Base-by-base conservation (phyloP, 2,888 invertebrate genomes). In the Gryllus longicercus region DNA sequence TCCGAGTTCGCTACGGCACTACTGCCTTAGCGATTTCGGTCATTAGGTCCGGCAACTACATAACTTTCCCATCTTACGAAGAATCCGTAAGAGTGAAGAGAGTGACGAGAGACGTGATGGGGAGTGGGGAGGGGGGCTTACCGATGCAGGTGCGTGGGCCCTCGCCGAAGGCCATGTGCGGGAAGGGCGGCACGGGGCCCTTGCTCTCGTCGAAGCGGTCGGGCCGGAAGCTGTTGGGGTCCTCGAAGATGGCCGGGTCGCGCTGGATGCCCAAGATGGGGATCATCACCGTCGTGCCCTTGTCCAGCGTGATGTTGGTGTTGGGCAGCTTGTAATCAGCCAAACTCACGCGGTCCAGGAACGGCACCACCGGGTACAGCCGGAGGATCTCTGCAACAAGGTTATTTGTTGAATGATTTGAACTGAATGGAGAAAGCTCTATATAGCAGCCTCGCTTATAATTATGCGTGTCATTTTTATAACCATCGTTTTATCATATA, bases 311-410 rank as follows among this genome's bases (percentile, higher is more conserved):
- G n/a, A 63, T 63, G 63, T 63, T 16, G 14, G 78, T n/a, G 78
- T 18, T n/a, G 2, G 78, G 86, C 11, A 87, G 78, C 76, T 86
- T 85, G 74, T 80, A 80, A 1, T 74, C 79, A 12, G 38, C 74
- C 18, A 23, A 25, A 51, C 86, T 86, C 3, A 84, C 50, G 23
- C 87, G 84, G 78, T 87, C 87, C 0, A 84, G 75, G 2, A 84
- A 77, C 0, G 83, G 18, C 0, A 77, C 49, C 2, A 77, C 11
- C 3, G 79, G 79, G 50, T 75, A 79, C 14, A 49, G 25, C 49
- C 79, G 75, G 16, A 79, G 23, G 11, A 25, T 51, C 50, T 79
- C 79, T 78, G 78, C n/a, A 50, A 38, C 18, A 50, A 0, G 16
- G 25, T 49, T 38, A 1, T 38, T 38, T 38, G 38, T 38, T 5